These are phyloP conservation scores for Periophthalmodon schlosseri DNA, from an alignment of 2,113 vertebrate genomes.

Conservation along the genomic window DNA sequence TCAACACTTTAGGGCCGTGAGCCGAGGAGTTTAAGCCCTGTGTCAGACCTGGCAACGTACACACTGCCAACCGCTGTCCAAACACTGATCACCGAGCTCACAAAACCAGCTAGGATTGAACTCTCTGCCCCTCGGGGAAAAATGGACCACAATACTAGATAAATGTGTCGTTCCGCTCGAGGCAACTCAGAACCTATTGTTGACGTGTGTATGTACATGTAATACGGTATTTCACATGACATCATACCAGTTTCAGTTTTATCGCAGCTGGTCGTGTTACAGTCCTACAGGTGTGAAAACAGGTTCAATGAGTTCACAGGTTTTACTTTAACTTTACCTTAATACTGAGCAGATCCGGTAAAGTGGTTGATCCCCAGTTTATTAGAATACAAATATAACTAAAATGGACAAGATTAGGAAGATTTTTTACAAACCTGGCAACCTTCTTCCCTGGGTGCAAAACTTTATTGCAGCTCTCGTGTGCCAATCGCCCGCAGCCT, in stretches of 20 bases:
- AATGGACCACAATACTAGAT: slow-evolving; percentile 23
- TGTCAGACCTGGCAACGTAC: slow-evolving; percentile 10
- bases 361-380: too few species aligned
- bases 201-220: background rate
- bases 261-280: slow-evolving; percentile 9
- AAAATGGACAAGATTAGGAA: background rate
- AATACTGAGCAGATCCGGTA: too few species aligned
- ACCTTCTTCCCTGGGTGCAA: background rate
- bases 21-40: background rate
- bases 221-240: slow-evolving; percentile 23
- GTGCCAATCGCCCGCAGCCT: background rate
- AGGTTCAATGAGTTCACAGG: background rate
- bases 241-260: background rate
- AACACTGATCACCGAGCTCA: slow-evolving; percentile 22
- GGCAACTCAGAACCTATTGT: background rate
- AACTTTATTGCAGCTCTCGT: background rate
- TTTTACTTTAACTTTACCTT: slow-evolving; percentile 3
- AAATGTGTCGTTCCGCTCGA: slow-evolving; percentile 14
- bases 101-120: slow-evolving; percentile 18
- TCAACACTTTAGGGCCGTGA: background rate
- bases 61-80: slow-evolving; percentile 12
- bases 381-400: background rate
- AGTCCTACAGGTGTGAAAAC: slow-evolving; percentile 19
- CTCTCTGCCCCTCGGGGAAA: slow-evolving; percentile 10
- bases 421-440: background rate